A percentile compares a stretch with the other conserved stretches of the same genome.
These are phyloP conservation scores for Lagopus muta DNA, from an alignment of 2,113 vertebrate genomes.

Conservation along the genomic window DNA sequence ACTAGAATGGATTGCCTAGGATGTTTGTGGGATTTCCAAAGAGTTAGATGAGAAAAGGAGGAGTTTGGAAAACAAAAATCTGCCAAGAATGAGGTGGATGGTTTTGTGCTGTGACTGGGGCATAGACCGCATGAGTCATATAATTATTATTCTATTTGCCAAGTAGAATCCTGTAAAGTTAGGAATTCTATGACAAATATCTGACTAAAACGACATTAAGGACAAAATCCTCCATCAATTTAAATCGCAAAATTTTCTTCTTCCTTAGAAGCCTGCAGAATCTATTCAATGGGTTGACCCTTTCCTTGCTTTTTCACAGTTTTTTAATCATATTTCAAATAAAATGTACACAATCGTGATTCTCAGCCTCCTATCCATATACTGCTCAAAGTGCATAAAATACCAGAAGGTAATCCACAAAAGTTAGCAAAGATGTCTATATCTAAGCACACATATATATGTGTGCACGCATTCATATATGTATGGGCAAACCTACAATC, in stretches of 20 bases:
- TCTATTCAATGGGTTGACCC: background rate
- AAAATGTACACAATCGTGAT: background rate
- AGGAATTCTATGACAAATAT: background rate
- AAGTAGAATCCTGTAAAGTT: background rate
- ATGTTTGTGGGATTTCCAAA: background rate
- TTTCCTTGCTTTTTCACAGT: background rate
- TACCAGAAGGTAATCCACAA: background rate
- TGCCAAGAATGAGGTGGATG: background rate
- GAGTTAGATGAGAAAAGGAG: background rate
- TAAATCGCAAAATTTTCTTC: background rate
- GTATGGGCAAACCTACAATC: background rate
- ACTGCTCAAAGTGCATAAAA: background rate
- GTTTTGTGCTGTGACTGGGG: background rate
- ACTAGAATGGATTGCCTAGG: background rate
- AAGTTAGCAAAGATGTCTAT: background rate
- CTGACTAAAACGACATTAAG: background rate
- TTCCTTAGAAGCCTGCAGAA: background rate
- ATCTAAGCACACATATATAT: background rate
- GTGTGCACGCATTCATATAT: rapidly evolving
- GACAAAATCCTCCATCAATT: background rate
- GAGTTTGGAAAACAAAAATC: background rate
- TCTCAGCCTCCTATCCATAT: background rate
- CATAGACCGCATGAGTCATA: background rate
- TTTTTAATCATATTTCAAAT: background rate
- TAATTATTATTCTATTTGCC: background rate